These are phyloP conservation scores for Neopelma chrysocephalum DNA, from an alignment of 2,797 vertebrate species.

Conservation along the genomic window DNA sequence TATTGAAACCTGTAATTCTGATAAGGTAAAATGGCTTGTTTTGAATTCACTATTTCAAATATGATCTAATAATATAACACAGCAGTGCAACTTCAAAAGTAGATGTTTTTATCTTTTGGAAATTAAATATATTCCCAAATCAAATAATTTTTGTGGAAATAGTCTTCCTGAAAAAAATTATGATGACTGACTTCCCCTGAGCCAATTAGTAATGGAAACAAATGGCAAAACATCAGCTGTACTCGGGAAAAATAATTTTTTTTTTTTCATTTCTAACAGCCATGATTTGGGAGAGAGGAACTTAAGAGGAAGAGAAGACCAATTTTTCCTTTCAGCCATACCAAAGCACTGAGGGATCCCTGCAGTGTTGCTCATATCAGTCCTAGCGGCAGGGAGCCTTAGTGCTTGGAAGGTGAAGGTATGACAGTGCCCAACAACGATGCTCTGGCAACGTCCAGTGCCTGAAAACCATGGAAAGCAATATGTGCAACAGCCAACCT, in stretches of 20 bases:
- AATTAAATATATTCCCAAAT: conserved; percentile 23
- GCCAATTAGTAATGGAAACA: conserved; percentile 11
- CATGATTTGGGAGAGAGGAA: background rate
- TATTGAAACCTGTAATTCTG: background rate
- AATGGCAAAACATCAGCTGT: background rate
- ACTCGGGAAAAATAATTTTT: background rate
- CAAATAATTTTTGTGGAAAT: background rate
- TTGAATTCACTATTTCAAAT: conserved; percentile 40
- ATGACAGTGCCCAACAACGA: background rate
- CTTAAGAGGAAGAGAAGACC: background rate
- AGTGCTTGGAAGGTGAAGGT: background rate
- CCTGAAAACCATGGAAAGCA: background rate
- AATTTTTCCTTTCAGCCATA: background rate
- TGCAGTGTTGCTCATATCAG: background rate
- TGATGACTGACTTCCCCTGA: conserved; percentile 3
- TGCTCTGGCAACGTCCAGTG: background rate
- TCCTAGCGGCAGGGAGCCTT: background rate
- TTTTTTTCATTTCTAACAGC: background rate
- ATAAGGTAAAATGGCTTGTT: conserved; percentile 32
- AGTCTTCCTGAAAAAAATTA: background rate
- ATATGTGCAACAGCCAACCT: background rate
- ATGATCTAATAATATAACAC: background rate
- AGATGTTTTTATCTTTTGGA: background rate
- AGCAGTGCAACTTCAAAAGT: conserved; percentile 9
- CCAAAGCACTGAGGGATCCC: background rate